Conservation (phyloP, 2,797 vertebrate species). For the Clamator glandarius region DNA sequence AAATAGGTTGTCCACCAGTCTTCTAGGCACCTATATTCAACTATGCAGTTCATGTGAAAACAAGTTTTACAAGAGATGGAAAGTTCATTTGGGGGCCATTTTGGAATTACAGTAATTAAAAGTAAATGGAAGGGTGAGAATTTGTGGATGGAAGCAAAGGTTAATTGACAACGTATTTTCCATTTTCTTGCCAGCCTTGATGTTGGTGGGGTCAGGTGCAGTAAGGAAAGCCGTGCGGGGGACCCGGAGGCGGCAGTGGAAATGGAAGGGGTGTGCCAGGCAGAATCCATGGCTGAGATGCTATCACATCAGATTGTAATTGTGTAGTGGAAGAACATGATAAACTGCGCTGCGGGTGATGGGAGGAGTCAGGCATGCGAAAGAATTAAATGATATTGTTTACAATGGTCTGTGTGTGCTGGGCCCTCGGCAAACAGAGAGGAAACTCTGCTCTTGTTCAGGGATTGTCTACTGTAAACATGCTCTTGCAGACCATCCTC, state of each 20-base stretch:
- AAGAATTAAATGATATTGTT: constrained; percentile 26
- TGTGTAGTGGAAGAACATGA: constrained; percentile 37
- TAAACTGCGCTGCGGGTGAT: constrained; percentile 17
- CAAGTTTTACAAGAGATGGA: constrained; percentile 67
- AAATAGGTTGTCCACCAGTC: background rate
- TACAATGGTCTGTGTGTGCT: background rate
- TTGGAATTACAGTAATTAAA: constrained; percentile 58
- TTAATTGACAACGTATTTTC: constrained; percentile 52
- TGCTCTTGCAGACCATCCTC: background rate
- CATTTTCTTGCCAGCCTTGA: constrained; percentile 58
- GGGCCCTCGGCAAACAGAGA: constrained; percentile 23
- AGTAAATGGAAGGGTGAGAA: constrained; percentile 57
- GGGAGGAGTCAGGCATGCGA: constrained; percentile 46
- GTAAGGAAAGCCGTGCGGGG: constrained; percentile 24
- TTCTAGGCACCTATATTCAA: constrained; percentile 10
- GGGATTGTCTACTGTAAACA: background rate
- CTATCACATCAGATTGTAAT: background rate
- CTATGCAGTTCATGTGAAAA: constrained; percentile 50
- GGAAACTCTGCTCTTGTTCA: constrained; percentile 15
- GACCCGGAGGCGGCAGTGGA: constrained; percentile 13
- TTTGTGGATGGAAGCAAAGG: constrained; percentile 45
- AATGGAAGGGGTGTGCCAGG: constrained; percentile 60
- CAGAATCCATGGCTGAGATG: constrained; percentile 25
- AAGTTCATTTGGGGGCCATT: constrained; percentile 72
- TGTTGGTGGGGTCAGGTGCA: constrained; percentile 35